Percentiles rank a stretch among this genome's conserved stretches.
phyloP scores from a whole-genome alignment of 2,113 vertebrate species.

The Callipepla squamata region DNA sequence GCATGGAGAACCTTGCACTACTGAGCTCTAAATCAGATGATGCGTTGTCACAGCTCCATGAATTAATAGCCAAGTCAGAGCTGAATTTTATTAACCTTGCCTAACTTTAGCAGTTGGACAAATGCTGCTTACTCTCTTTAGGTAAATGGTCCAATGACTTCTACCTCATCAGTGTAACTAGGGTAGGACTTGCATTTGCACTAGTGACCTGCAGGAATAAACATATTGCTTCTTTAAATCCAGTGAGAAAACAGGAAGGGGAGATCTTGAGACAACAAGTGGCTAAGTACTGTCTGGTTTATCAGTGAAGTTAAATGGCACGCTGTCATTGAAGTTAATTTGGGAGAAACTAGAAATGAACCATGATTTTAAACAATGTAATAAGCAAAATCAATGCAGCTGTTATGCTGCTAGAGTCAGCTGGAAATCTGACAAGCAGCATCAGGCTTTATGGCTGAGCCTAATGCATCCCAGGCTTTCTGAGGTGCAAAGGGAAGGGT shows the following conservation, averaged over 20 bases:
- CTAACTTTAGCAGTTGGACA: neutral
- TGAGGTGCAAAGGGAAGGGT: neutral
- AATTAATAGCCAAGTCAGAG: neutral
- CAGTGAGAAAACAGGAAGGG: neutral
- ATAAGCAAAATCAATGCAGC: neutral
- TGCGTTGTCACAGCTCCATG: neutral
- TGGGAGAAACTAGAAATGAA: neutral
- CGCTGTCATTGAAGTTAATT: neutral
- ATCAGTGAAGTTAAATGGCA: neutral
- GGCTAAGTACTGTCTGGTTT: neutral
- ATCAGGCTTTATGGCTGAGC: neutral
- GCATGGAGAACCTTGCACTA: neutral
- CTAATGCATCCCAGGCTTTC: neutral
- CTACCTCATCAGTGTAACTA: neutral
- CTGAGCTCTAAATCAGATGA: neutral
- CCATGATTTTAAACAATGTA: neutral
- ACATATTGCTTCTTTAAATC: neutral
- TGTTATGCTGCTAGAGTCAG: neutral
- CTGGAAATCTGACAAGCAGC: neutral
- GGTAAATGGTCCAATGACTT: neutral
- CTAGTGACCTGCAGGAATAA: neutral
- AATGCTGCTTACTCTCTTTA: neutral
- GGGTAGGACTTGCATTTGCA: neutral
- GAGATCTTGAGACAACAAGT: neutral
- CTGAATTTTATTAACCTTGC: conserved; percentile 19